Conservation (phyloP, 2,888 invertebrate genomes). For the Habroteleia sp. region DNA sequence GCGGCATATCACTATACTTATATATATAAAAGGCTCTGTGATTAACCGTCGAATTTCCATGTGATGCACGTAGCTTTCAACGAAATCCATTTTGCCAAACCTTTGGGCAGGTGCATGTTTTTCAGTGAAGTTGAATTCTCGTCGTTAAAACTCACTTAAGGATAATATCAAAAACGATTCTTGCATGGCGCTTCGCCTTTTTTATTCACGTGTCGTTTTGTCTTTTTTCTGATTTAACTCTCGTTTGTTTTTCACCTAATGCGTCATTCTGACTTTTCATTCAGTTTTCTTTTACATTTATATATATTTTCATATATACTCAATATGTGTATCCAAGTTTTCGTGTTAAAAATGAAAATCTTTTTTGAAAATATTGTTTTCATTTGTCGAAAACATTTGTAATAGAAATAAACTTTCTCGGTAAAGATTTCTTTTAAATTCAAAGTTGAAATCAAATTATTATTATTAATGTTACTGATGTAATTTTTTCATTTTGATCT, state of each 20-base stretch:
- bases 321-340: too few species aligned
- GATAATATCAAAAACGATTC: constrained; percentile 75
- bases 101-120: constrained; percentile 67
- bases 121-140: constrained; percentile 62
- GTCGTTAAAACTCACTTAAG: constrained; percentile 79
- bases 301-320: too few species aligned
- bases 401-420: too few species aligned
- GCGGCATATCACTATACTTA: constrained; percentile 59
- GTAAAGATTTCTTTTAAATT: too few species aligned
- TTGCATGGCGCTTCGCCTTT: constrained; percentile 54
- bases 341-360: background rate
- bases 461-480: background rate
- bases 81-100: constrained; percentile 65
- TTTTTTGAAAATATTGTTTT: background rate
- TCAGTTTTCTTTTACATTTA: too few species aligned
- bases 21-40: constrained; percentile 64
- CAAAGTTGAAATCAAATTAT: too few species aligned
- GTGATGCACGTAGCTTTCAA: constrained; percentile 64
- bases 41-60: constrained; percentile 70
- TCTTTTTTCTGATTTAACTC: constrained; percentile 1
- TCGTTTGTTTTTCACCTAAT: constrained; percentile 21
- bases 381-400: too few species aligned
- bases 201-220: background rate
- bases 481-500: background rate
- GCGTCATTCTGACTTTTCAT: constrained; percentile 40